Evolutionary conservation across 2,888 invertebrate species (phyloP).

Genomic region (Macrophya annulata): DNA sequence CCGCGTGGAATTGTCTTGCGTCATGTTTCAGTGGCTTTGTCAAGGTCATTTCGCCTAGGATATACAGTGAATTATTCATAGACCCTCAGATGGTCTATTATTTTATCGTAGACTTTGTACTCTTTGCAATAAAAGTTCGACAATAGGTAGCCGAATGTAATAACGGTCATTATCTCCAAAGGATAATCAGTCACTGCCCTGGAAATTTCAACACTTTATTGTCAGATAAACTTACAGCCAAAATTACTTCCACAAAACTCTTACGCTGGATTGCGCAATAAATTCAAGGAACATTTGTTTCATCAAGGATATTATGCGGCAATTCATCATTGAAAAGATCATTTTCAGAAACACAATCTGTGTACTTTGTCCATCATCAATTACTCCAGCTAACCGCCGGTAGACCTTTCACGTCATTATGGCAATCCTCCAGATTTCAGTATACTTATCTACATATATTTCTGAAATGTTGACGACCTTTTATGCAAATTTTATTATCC

Average conservation of each 20-base stretch:
- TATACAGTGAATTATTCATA: background rate
- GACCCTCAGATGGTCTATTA: background rate
- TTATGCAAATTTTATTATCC: background rate
- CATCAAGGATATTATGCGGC: background rate
- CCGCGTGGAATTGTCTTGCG: conserved; percentile 29
- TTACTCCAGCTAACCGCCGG: background rate
- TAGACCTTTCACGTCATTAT: background rate
- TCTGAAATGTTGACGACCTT: background rate
- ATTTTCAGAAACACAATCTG: background rate
- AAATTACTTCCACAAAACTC: background rate
- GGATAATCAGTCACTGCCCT: background rate
- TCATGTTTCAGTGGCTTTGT: conserved; percentile 44
- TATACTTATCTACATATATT: background rate
- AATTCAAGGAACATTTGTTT: background rate
- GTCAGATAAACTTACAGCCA: background rate
- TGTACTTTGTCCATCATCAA: background rate
- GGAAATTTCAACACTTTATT: background rate
- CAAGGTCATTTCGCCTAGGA: conserved; percentile 25
- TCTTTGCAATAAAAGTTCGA: background rate
- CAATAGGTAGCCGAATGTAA: background rate
- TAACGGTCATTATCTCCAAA: background rate
- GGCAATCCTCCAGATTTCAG: background rate
- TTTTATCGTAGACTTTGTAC: background rate
- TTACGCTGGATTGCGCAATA: background rate
- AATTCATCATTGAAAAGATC: background rate